Percentiles rank a stretch among this genome's conserved stretches.
phyloP scores from a whole-genome alignment of 2,113 vertebrate genomes.

The Cervus canadensis region DNA sequence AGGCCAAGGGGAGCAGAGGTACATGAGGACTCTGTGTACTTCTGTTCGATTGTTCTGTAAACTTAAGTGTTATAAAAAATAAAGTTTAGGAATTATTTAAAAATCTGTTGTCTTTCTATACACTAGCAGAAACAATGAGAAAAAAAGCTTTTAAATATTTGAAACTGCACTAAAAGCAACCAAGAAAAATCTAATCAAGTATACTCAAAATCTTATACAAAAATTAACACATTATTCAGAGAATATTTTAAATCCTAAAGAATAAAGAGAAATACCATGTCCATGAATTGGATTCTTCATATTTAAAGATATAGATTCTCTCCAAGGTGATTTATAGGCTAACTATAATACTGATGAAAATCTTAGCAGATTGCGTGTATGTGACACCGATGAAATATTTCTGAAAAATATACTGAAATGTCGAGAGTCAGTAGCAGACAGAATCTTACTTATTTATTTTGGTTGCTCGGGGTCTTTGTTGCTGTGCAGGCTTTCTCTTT shows the following conservation, averaged over 20 bases:
- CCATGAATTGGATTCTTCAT: background rate
- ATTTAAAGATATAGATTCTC: background rate
- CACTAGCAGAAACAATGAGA: background rate
- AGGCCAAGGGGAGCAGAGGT: background rate
- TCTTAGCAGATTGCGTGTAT: background rate
- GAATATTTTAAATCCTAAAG: background rate
- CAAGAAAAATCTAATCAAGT: background rate
- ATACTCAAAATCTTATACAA: too few relatives aligned
- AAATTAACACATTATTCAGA: background rate
- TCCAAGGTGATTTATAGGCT: background rate
- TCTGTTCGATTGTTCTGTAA: background rate
- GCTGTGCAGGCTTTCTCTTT: background rate
- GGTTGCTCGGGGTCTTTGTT: background rate
- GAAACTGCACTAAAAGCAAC: background rate
- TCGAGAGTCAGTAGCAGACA: background rate
- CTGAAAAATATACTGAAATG: background rate
- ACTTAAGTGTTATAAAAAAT: background rate
- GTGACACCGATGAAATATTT: background rate
- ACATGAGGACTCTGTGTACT: background rate
- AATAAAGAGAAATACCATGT: background rate
- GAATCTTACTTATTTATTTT: fast-evolving
- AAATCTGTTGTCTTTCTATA: background rate
- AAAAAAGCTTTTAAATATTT: background rate
- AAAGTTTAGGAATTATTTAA: background rate
- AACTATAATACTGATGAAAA: background rate